These are phyloP conservation scores for Oligia strigilis DNA, from an alignment of 2,888 invertebrate genomes.

Conservation along the genomic window DNA sequence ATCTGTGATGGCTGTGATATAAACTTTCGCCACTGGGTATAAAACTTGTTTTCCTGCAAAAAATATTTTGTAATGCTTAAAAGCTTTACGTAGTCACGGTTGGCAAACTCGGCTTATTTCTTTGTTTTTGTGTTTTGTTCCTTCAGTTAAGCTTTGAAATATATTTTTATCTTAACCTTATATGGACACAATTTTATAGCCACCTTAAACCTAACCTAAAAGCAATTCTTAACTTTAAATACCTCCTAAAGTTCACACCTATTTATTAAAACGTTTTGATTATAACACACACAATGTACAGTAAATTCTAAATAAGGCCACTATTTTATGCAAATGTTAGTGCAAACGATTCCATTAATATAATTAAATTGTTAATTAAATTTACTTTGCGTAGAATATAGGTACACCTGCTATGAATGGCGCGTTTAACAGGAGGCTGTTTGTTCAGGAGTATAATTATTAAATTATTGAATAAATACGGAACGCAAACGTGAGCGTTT, in stretches of 20 bases:
- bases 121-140: slow-evolving; percentile 44
- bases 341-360: slow-evolving; percentile 48
- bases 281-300: slow-evolving; percentile 38
- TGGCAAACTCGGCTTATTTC: slow-evolving; percentile 71
- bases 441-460: slow-evolving; percentile 43
- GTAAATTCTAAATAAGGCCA: slow-evolving; percentile 38
- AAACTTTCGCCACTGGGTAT: slow-evolving; percentile 86
- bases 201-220: slow-evolving; percentile 44
- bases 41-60: slow-evolving; percentile 68
- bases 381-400: slow-evolving; percentile 50
- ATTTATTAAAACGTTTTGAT: slow-evolving; percentile 20
- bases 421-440: slow-evolving; percentile 36
- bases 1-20: slow-evolving; percentile 87
- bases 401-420: slow-evolving; percentile 41
- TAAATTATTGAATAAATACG: slow-evolving; percentile 40
- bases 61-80: slow-evolving; percentile 65
- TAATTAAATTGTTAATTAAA: slow-evolving; percentile 56
- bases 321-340: slow-evolving; percentile 42
- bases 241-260: slow-evolving; percentile 45
- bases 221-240: slow-evolving; percentile 34
- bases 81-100: slow-evolving; percentile 74
- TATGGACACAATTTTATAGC: slow-evolving; percentile 46
- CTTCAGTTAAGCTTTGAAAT: slow-evolving; percentile 26
- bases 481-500: slow-evolving; percentile 5
- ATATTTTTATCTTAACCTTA: slow-evolving; percentile 20